Evolutionary conservation across 2,888 invertebrate species (phyloP).

Genomic region (Agriotes lineatus): DNA sequence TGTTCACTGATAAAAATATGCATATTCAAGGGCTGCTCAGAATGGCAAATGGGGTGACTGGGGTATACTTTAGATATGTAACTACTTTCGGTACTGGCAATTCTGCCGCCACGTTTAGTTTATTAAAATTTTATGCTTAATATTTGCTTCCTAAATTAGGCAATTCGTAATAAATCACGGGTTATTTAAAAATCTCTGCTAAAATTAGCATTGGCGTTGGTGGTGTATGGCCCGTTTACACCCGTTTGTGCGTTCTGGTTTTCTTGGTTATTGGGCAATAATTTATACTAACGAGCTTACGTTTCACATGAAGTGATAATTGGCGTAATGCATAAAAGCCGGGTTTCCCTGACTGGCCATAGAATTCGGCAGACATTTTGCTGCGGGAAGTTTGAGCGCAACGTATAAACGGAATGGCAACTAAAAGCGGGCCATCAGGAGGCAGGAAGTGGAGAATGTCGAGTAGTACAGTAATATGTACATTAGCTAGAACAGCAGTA

Average conservation of each 20-base stretch:
- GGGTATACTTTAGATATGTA: no score
- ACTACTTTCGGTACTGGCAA: no score
- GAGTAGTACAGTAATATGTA: conserved; percentile 46
- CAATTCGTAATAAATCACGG: no score
- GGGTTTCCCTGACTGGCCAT: conserved; percentile 2
- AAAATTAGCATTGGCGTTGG: no score
- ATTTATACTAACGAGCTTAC: conserved; percentile 8
- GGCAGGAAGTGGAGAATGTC: conserved; percentile 29
- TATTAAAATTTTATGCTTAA: no score
- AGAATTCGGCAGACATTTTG: conserved; percentile 22
- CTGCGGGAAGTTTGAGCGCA: conserved; percentile 20
- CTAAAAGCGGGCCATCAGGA: conserved; percentile 24
- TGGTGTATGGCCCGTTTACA: not conserved
- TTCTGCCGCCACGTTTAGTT: no score
- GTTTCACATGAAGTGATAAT: conserved; percentile 4
- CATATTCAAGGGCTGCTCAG: no score
- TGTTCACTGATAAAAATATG: no score
- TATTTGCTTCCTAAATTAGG: no score
- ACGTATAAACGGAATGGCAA: conserved; percentile 18
- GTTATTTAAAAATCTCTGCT: not conserved
- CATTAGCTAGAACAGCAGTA: conserved; percentile 51
- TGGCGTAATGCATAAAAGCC: conserved; percentile 3
- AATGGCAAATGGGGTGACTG: no score
- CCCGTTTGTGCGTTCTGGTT: conserved; percentile 11
- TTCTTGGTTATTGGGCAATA: conserved; percentile 9